Base-by-base conservation (phyloP, 2,797 vertebrate species). In the Gambusia yucatana region DNA sequence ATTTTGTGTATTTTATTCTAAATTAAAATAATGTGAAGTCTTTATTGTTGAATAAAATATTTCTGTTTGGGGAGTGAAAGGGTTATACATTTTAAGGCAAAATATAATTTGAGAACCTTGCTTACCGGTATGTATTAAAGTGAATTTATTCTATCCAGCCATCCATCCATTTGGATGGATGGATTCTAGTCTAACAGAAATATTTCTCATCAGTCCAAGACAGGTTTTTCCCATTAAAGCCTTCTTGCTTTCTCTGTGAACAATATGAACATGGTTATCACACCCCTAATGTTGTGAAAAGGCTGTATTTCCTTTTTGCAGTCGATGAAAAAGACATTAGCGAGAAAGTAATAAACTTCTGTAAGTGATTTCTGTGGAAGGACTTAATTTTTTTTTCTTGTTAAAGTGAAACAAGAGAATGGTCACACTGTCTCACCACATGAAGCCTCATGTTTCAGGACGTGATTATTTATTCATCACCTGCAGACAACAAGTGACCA, bases 401-500 rank as follows among this genome's bases (percentile, higher is more conserved):
- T 50, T 39, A n/a, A 67, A 6, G 11, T 22, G 33, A 72, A 46
- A 76, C 61, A 20, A 5, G 36, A 67, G 13, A 11, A 67, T 20
- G 59, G 67, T 57, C 25, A 1, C 74, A 1, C 65, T 11, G 20
- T 75, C 57, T 63, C 50, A 65, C 46, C 14, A 43, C 52, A 43
- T 10, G 43, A 3, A 41, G 14, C 76, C 84, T 94, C 91, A 67
- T 75, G 84, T 94, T 91, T 87, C 93, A 47, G 0, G 25, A 73
- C 73, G 78, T 78, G 20, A 90, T 95, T 77, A 84, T 87, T 94
- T 87, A 93, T 94, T 91, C 74, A 94, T 88, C 9, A 77, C 13
- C 50, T 77, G 17, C 77, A 77, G 67, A 78, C 78, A 57, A 13
- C 85, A 87, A 76, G 88, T 88, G 89, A 89, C 83, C 6, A 73